phyloP scores from a whole-genome alignment of 2,797 vertebrate species.

The Tapirus indicus region DNA sequence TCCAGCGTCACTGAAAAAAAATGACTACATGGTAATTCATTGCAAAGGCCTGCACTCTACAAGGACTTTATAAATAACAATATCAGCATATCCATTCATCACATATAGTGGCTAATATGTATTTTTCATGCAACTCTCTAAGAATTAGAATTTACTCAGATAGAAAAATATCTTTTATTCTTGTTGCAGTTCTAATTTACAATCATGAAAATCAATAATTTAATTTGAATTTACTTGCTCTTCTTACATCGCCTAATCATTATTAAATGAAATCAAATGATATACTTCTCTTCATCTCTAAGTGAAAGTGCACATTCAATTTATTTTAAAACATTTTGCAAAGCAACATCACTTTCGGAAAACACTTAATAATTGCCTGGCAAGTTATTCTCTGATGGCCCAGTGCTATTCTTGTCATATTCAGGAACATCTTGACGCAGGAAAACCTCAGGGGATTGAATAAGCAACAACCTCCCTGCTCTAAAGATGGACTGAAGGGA shows the following conservation, averaged over 20 bases:
- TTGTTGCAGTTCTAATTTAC: constrained; percentile 43
- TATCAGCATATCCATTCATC: background rate
- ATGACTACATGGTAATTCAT: background rate
- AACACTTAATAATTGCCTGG: constrained; percentile 70
- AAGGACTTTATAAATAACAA: constrained; percentile 38
- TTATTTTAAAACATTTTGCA: constrained; percentile 76
- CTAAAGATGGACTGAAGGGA: background rate
- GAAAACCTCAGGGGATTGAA: constrained; percentile 22
- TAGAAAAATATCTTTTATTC: constrained; percentile 62
- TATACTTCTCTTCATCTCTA: constrained; percentile 46
- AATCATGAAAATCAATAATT: constrained; percentile 68
- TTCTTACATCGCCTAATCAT: constrained; percentile 68
- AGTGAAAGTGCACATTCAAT: constrained; percentile 68
- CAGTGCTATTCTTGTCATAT: constrained; percentile 28
- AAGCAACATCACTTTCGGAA: constrained; percentile 72
- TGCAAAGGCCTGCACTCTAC: background rate
- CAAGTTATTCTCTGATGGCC: constrained; percentile 40
- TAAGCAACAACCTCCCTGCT: background rate
- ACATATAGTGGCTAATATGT: background rate
- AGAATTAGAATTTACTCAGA: constrained; percentile 64
- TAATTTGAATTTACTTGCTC: constrained; percentile 71
- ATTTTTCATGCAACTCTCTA: constrained; percentile 68
- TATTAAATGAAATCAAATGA: constrained; percentile 65
- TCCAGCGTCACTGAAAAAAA: constrained; percentile 34
- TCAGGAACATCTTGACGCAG: background rate